Evolutionary conservation across 2,797 vertebrate species (phyloP).

Genomic region (Acanthurus leucopareius): DNA sequence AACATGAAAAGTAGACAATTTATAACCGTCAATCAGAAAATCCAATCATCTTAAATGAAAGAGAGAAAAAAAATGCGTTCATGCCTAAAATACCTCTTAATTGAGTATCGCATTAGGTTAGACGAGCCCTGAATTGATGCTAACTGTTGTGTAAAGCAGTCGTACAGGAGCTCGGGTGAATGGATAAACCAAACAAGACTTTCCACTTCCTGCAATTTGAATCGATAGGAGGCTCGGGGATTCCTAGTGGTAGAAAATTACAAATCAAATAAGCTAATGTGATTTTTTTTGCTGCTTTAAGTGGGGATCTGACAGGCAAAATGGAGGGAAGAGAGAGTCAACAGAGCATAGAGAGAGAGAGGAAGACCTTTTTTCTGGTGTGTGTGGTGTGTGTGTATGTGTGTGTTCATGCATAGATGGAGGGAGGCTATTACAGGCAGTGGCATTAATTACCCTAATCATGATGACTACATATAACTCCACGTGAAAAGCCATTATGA

Average conservation of each 20-base stretch:
- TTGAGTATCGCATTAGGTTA: not conserved
- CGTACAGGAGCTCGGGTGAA: too few species aligned
- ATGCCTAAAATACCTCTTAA: too few species aligned
- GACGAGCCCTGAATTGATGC: not conserved
- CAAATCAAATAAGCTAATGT: not conserved
- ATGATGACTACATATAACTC: slow-evolving; percentile 28
- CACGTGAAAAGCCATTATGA: not conserved
- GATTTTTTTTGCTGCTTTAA: too few species aligned
- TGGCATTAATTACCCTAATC: slow-evolving; percentile 30
- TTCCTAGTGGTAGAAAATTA: not conserved
- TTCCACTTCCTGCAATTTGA: not conserved
- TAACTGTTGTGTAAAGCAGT: not conserved
- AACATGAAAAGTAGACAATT: too few species aligned
- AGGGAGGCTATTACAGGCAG: slow-evolving; percentile 18
- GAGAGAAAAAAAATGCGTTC: too few species aligned
- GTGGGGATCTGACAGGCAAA: too few species aligned
- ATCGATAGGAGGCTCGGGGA: not conserved
- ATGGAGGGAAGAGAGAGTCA: not conserved
- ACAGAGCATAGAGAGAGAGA: not conserved
- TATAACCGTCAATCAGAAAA: too few species aligned
- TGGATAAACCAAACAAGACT: not conserved
- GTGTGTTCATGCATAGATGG: too few species aligned
- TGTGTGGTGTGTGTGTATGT: slow-evolving; percentile 1
- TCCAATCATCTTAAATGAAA: too few species aligned
- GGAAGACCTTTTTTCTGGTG: too few species aligned